These are phyloP conservation scores for Setophaga kirtlandii DNA, from an alignment of 2,113 vertebrate species.

Conservation along the genomic window DNA sequence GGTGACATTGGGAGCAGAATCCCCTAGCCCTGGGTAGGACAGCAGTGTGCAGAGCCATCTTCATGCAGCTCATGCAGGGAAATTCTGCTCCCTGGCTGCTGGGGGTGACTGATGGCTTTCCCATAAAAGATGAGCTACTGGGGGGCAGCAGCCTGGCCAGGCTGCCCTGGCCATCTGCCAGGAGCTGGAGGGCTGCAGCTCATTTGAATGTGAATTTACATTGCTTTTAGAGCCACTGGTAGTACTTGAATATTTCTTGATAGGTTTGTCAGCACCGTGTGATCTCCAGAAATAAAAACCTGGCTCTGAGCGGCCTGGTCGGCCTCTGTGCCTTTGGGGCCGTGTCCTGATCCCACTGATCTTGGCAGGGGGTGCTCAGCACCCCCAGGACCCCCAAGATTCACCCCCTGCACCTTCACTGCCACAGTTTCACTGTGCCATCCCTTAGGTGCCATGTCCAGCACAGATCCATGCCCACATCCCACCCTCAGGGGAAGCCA, in stretches of 20 bases:
- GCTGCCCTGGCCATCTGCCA: background rate
- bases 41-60: background rate
- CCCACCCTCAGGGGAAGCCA: background rate
- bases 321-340: accelerated
- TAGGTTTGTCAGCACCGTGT: background rate
- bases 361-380: background rate
- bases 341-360: background rate
- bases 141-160: background rate
- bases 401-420: background rate
- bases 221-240: background rate
- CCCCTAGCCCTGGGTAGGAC: background rate
- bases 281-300: background rate
- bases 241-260: background rate
- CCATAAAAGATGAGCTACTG: background rate
- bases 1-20: background rate
- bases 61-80: background rate
- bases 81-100: background rate
- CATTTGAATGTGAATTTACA: background rate
- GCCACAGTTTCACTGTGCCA: accelerated
- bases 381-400: too few relatives aligned
- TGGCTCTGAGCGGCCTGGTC: accelerated
- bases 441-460: accelerated
- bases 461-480: background rate
- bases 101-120: background rate
- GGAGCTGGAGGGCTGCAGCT: background rate